These are phyloP conservation scores for Ectemnius cavifrons DNA, from an alignment of 2,888 invertebrate genomes.

Conservation along the genomic window DNA sequence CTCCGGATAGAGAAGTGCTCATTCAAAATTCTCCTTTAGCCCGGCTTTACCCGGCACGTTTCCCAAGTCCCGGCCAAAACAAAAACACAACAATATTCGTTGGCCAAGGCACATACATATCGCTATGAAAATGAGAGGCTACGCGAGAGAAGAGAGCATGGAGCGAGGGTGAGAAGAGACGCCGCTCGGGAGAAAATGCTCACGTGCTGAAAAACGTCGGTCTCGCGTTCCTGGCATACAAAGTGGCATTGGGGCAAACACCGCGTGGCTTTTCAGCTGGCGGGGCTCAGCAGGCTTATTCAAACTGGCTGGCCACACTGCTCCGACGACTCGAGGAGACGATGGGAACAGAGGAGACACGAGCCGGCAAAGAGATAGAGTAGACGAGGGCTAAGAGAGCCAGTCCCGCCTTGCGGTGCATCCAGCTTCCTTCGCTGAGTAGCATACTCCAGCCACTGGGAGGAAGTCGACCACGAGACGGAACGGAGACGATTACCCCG, in stretches of 20 bases:
- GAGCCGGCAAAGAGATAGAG: too few relatives aligned
- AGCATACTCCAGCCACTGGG: background rate
- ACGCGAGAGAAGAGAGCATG: too few relatives aligned
- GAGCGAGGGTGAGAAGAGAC: too few relatives aligned
- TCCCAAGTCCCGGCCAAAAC: background rate
- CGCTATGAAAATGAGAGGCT: too few relatives aligned
- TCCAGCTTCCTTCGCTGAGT: constrained; percentile 10
- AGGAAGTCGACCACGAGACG: constrained; percentile 14
- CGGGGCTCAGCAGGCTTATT: constrained; percentile 66
- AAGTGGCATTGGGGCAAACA: constrained; percentile 70
- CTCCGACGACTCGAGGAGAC: background rate
- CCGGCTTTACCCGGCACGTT: background rate
- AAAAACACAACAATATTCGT: background rate
- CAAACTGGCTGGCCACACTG: constrained; percentile 57
- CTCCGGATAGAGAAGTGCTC: background rate
- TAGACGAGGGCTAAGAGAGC: background rate
- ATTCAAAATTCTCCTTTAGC: constrained; percentile 2
- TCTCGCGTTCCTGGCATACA: constrained; percentile 65
- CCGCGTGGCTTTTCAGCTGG: constrained; percentile 66
- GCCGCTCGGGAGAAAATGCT: constrained; percentile 31
- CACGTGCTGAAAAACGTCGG: constrained; percentile 63
- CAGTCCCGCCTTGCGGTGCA: constrained; percentile 22
- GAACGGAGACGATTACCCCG: constrained; percentile 32
- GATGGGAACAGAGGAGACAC: background rate
- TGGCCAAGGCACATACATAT: too few relatives aligned